phyloP scores from a whole-genome alignment of 2,888 invertebrate genomes.

The Drosophila rellima region DNA sequence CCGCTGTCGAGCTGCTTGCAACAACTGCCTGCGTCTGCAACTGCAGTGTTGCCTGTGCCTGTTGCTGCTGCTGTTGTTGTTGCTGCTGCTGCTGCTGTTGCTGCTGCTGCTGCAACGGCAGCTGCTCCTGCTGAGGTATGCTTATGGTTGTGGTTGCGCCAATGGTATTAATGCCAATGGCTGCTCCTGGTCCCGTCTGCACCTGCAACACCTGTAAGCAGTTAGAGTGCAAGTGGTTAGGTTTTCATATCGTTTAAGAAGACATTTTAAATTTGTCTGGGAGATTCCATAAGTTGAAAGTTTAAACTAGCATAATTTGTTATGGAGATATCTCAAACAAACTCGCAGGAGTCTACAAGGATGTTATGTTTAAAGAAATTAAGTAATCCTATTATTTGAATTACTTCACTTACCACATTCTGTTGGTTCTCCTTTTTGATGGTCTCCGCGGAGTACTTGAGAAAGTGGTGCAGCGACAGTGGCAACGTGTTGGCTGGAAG shows the following conservation, averaged over 20 bases:
- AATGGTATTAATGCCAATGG: constrained; percentile 82
- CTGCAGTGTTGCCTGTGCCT: constrained; percentile 60
- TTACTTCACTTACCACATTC: constrained; percentile 84
- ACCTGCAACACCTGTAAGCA: constrained; percentile 79
- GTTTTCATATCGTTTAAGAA: no score
- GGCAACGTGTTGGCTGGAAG: constrained; percentile 91
- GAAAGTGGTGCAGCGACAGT: constrained; percentile 92
- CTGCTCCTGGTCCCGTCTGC: constrained; percentile 83
- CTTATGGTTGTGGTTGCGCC: constrained; percentile 82
- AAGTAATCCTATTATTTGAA: background rate
- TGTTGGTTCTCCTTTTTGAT: constrained; percentile 90
- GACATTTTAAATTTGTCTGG: no score
- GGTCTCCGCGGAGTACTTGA: constrained; percentile 92
- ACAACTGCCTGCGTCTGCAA: constrained; percentile 48
- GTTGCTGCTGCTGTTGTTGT: constrained; percentile 64
- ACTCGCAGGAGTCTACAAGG: no score
- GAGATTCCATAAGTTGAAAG: no score
- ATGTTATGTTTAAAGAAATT: no score
- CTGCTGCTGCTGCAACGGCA: constrained; percentile 68
- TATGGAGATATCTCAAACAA: no score
- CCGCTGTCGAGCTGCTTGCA: constrained; percentile 69
- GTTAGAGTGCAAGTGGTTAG: no score
- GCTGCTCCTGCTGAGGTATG: constrained; percentile 85
- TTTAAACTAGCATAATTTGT: no score
- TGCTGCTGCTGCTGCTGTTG: constrained; percentile 67